Percentiles rank a stretch among this genome's conserved stretches.
Evolutionary conservation across 2,797 vertebrate genomes (phyloP).

Genomic region (Hydrophis major): DNA sequence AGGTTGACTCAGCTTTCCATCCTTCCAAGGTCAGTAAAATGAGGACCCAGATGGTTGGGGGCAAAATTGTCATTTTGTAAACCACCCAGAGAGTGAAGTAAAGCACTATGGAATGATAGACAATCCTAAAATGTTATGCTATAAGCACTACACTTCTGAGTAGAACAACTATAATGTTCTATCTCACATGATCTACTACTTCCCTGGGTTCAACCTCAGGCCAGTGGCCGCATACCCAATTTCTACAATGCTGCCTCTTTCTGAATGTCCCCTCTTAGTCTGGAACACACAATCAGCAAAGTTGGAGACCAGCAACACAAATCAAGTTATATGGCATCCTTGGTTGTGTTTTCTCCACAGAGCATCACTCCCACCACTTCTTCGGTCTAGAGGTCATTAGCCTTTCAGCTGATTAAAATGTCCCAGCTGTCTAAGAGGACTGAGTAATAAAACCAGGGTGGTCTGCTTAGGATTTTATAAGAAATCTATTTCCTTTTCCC

Average conservation of each 20-base stretch:
- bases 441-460: rapidly evolving
- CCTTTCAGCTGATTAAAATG: background rate
- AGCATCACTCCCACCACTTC: background rate
- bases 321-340: background rate
- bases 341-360: rapidly evolving
- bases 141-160: background rate
- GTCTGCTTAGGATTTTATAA: background rate
- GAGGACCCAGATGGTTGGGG: too few species aligned
- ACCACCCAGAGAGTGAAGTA: too few species aligned
- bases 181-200: background rate
- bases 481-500: background rate
- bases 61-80: too few species aligned
- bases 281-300: background rate
- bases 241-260: background rate
- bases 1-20: too few species aligned
- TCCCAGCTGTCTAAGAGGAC: conserved; percentile 5
- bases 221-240: background rate
- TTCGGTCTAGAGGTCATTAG: background rate
- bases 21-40: too few species aligned
- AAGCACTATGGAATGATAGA: too few species aligned
- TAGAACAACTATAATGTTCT: background rate
- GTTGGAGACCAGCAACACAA: background rate
- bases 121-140: too few species aligned
- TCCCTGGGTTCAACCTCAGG: background rate
- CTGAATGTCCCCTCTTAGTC: background rate